Conservation (phyloP, 2,113 vertebrate species). For the Platycercus adscitus region DNA sequence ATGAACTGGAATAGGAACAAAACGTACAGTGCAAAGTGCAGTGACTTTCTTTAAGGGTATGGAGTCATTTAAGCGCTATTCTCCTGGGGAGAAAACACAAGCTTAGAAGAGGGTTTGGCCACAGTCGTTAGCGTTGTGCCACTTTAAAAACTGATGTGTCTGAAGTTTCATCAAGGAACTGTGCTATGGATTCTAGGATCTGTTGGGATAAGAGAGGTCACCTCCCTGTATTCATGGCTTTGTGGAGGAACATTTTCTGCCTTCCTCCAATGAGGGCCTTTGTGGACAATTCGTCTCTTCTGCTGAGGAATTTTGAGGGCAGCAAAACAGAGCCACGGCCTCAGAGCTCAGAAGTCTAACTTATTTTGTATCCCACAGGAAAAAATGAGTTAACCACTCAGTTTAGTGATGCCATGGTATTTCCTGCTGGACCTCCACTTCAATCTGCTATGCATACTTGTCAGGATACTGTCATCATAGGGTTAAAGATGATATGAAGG, state of each 20-base stretch:
- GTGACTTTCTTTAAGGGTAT: background rate
- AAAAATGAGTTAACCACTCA: background rate
- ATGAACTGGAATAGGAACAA: slow-evolving; percentile 1
- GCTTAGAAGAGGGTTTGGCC: background rate
- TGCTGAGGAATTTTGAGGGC: background rate
- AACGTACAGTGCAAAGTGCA: background rate
- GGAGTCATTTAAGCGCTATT: background rate
- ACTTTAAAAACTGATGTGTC: background rate
- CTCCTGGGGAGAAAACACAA: background rate
- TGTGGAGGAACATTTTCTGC: background rate
- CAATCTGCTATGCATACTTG: background rate
- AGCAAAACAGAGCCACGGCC: background rate
- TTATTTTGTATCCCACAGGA: background rate
- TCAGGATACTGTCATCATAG: background rate
- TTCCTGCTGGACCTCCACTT: background rate
- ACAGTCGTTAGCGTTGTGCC: background rate
- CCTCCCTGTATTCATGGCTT: background rate
- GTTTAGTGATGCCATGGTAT: background rate
- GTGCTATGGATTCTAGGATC: background rate
- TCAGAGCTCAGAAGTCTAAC: background rate
- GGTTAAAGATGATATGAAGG: background rate
- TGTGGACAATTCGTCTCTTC: background rate
- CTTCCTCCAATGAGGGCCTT: background rate
- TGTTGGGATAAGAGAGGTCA: background rate
- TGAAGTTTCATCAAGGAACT: background rate